Conservation (phyloP, 2,113 vertebrate genomes). For the Symphodus melops region DNA sequence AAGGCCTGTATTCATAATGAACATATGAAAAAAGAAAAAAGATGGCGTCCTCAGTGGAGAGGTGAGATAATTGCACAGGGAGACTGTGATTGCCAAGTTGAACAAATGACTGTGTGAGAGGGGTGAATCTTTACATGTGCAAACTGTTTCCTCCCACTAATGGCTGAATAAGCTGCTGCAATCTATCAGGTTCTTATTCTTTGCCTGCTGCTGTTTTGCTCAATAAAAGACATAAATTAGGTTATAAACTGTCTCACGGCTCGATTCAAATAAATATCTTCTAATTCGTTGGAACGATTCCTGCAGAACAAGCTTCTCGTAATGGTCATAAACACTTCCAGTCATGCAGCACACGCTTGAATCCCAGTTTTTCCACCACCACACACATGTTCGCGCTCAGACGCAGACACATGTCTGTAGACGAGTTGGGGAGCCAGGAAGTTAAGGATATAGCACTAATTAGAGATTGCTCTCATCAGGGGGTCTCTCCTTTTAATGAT, state of each 20-base stretch:
- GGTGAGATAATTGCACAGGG: slow-evolving; percentile 43
- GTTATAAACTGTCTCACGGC: background rate
- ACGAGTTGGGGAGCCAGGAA: slow-evolving; percentile 54
- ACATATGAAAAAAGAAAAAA: background rate
- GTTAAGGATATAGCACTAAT: slow-evolving; percentile 71
- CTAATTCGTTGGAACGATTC: slow-evolving; percentile 1
- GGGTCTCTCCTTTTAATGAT: slow-evolving; percentile 65
- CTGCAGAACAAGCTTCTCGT: background rate
- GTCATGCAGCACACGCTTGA: slow-evolving; percentile 41
- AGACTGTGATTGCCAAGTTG: slow-evolving; percentile 61
- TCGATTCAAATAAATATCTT: background rate
- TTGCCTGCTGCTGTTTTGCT: slow-evolving; percentile 18
- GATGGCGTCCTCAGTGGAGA: slow-evolving; percentile 22
- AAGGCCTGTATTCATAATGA: slow-evolving; percentile 7
- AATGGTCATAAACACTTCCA: slow-evolving; percentile 32
- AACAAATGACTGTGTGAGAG: slow-evolving; percentile 62
- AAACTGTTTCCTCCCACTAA: slow-evolving; percentile 59
- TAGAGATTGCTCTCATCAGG: slow-evolving; percentile 65
- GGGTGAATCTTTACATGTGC: slow-evolving; percentile 62
- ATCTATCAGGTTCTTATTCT: slow-evolving; percentile 59
- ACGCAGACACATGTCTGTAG: slow-evolving; percentile 38
- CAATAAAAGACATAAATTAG: slow-evolving; percentile 2
- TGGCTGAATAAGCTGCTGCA: slow-evolving; percentile 53
- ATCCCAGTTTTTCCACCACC: slow-evolving; percentile 4
- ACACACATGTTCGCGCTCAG: background rate